phyloP scores from a whole-genome alignment of 2,888 invertebrate species.

The Microchrysa polita region DNA sequence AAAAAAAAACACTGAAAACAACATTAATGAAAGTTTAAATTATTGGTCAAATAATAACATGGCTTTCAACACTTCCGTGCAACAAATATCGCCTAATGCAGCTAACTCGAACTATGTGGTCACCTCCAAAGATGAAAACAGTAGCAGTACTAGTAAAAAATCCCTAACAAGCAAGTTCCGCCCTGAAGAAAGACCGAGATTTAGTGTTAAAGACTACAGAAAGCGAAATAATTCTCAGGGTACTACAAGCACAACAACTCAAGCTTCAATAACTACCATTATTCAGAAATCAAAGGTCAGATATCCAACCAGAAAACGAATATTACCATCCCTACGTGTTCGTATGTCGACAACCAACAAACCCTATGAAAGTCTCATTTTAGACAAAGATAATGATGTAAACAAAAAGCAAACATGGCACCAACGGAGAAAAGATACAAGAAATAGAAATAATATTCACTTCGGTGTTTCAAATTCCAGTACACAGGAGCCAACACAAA shows the following conservation, averaged over 20 bases:
- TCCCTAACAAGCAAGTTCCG: slow-evolving; percentile 66
- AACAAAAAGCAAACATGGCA: neutral
- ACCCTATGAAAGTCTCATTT: neutral
- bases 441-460: neutral
- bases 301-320: slow-evolving; percentile 50
- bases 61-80: neutral
- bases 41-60: slow-evolving; percentile 22
- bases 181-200: slow-evolving; percentile 72
- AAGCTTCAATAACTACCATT: slow-evolving; percentile 38
- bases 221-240: slow-evolving; percentile 69
- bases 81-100: slow-evolving; percentile 13
- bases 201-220: slow-evolving; percentile 81
- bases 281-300: slow-evolving; percentile 46
- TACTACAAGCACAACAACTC: slow-evolving; percentile 59
- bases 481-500: neutral
- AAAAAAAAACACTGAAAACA: neutral
- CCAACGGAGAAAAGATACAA: neutral
- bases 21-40: slow-evolving; percentile 14
- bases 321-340: slow-evolving; percentile 45
- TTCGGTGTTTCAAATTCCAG: slow-evolving; percentile 10
- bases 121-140: slow-evolving; percentile 1
- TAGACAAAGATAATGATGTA: neutral
- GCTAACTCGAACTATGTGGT: neutral
- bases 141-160: slow-evolving; percentile 36
- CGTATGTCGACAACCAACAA: slow-evolving; percentile 52